phyloP scores from a whole-genome alignment of 2,113 vertebrate species.

The Oriolus oriolus region DNA sequence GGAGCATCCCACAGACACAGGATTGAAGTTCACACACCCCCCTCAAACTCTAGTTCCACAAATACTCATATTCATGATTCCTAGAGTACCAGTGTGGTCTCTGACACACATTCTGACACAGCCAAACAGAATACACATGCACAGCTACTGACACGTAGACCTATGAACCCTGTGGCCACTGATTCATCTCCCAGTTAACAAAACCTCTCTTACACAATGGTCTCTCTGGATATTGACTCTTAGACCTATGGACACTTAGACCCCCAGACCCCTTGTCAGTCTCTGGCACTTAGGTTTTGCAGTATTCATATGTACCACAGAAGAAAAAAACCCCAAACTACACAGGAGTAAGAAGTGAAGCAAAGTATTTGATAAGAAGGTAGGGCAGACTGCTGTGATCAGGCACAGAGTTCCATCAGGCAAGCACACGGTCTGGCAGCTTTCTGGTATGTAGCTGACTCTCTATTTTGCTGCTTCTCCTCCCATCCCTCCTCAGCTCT shows the following conservation, averaged over 20 bases:
- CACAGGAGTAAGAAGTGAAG: not conserved
- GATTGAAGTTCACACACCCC: rapidly evolving
- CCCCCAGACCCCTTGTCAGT: not conserved
- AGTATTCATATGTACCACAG: not conserved
- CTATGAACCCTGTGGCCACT: not conserved
- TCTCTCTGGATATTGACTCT: not conserved
- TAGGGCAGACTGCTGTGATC: not conserved
- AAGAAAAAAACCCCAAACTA: not conserved
- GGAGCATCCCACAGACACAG: not conserved
- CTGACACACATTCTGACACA: not conserved
- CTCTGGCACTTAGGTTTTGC: not conserved
- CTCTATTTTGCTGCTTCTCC: not conserved
- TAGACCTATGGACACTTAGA: rapidly evolving
- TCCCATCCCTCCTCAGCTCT: not conserved
- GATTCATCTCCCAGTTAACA: not conserved
- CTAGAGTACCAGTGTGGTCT: rapidly evolving
- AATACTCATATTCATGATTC: not conserved
- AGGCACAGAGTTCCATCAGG: not conserved
- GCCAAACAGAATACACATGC: not conserved
- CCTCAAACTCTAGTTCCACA: not conserved
- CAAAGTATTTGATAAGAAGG: not conserved
- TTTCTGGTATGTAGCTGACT: rapidly evolving
- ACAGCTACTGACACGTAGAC: not conserved
- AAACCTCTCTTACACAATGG: not conserved
- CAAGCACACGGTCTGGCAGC: rapidly evolving